Evolutionary conservation across 2,888 invertebrate genomes (phyloP).

Genomic region (Drosophila aldrichi): DNA sequence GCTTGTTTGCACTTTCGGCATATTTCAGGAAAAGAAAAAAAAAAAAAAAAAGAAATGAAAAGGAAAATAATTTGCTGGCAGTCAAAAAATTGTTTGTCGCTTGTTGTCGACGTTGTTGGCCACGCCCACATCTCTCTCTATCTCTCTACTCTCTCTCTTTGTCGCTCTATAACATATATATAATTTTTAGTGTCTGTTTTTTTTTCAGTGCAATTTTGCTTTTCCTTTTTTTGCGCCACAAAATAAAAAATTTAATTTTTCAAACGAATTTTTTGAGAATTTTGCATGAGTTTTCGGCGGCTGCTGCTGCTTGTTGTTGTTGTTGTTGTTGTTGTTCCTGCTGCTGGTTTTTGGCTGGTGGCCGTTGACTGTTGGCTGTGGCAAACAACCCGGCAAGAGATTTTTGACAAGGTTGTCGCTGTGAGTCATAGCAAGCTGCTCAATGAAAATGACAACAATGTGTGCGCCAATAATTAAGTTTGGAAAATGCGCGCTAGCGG

Average conservation of each 20-base stretch:
- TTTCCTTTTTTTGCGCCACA: slow-evolving; percentile 19
- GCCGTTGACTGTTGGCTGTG: slow-evolving; percentile 1
- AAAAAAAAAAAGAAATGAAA: background rate
- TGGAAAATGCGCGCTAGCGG: slow-evolving; percentile 58
- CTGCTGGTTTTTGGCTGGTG: slow-evolving; percentile 6
- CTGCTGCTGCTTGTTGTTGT: slow-evolving; percentile 3
- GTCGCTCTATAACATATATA: background rate
- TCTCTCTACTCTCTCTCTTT: background rate
- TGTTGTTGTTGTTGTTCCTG: slow-evolving; percentile 22
- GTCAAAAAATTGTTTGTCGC: slow-evolving; percentile 65
- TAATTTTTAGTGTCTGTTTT: slow-evolving; percentile 42
- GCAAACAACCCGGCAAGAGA: slow-evolving; percentile 33
- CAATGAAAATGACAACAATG: slow-evolving; percentile 69
- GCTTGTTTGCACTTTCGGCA: slow-evolving; percentile 74
- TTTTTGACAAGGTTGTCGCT: slow-evolving; percentile 47
- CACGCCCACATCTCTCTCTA: slow-evolving; percentile 61
- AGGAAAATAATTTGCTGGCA: slow-evolving; percentile 45
- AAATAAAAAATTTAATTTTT: slow-evolving; percentile 33
- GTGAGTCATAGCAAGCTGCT: slow-evolving; percentile 49
- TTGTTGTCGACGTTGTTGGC: slow-evolving; percentile 35
- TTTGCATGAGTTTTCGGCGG: slow-evolving; percentile 40
- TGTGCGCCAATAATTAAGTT: slow-evolving; percentile 68
- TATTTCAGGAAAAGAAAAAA: slow-evolving; percentile 38
- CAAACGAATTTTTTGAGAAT: slow-evolving; percentile 56
- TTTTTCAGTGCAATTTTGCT: slow-evolving; percentile 21